phyloP scores from a whole-genome alignment of 2,888 invertebrate species.

The Cryptops parisi region DNA sequence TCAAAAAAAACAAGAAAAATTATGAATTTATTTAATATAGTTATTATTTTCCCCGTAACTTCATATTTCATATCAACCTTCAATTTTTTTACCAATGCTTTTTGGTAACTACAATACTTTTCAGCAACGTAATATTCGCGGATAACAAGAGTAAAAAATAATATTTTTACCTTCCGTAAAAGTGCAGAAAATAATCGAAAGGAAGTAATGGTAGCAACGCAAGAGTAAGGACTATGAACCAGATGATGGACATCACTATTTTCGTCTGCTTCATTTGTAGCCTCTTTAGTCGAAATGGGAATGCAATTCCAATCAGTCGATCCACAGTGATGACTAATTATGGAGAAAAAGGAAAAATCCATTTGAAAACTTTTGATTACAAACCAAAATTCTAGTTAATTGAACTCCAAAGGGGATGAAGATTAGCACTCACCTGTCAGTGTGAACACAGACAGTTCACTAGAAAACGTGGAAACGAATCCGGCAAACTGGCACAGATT shows the following conservation, averaged over 20 bases:
- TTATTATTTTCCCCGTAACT: no score
- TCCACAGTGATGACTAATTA: constrained; percentile 32
- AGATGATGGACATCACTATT: constrained; percentile 28
- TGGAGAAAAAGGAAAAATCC: neutral
- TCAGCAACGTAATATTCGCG: no score
- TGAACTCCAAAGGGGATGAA: neutral
- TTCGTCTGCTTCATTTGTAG: constrained; percentile 28
- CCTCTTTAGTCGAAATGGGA: constrained; percentile 29
- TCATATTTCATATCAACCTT: no score
- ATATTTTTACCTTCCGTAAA: constrained; percentile 36
- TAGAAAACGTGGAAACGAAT: constrained; percentile 31
- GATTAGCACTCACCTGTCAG: constrained; percentile 25
- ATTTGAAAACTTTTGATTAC: neutral
- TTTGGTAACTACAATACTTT: no score
- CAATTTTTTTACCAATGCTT: no score
- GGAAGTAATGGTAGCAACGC: constrained; percentile 29
- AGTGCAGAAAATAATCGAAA: constrained; percentile 34
- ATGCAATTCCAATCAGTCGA: constrained; percentile 31
- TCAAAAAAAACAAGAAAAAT: no score
- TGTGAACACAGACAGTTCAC: constrained; percentile 31
- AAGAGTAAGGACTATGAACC: constrained; percentile 28
- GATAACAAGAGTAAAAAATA: no score
- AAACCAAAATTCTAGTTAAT: no score
- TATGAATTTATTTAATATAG: no score
- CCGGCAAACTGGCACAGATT: constrained; percentile 30